A percentile compares a stretch with the other conserved stretches of the same genome.
phyloP scores from a whole-genome alignment of 2,797 vertebrate genomes.

The Choloepus didactylus region DNA sequence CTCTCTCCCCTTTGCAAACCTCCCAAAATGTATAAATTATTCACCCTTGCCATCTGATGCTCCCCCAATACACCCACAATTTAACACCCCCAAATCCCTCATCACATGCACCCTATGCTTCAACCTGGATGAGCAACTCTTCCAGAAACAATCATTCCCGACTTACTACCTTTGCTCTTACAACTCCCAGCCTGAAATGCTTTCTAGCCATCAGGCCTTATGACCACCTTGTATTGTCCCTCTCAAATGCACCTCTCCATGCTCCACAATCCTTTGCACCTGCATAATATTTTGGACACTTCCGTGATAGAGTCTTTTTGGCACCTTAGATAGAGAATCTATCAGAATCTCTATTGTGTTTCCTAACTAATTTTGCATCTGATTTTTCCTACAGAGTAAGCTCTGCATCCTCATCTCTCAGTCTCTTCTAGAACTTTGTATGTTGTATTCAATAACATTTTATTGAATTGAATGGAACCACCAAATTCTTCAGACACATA shows the following conservation, averaged over 20 bases:
- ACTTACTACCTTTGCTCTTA: background rate
- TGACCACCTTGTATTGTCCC: background rate
- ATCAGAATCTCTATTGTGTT: constrained; percentile 9
- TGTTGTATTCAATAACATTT: background rate
- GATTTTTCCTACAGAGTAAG: background rate
- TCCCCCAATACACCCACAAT: background rate
- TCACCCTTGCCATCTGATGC: background rate
- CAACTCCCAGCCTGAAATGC: background rate
- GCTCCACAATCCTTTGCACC: background rate
- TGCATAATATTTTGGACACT: background rate
- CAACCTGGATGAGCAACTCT: background rate
- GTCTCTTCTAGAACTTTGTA: background rate
- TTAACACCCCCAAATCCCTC: background rate
- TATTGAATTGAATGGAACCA: background rate
- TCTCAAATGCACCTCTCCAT: background rate
- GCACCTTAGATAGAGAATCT: background rate
- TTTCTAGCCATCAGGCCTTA: background rate
- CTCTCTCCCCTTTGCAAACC: background rate
- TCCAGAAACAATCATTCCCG: background rate
- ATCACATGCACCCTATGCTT: background rate
- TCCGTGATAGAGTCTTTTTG: background rate
- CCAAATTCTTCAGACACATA: constrained; percentile 12
- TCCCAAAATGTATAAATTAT: background rate
- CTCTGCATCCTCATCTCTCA: background rate
- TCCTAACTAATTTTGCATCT: background rate